Conservation (phyloP, 2,113 vertebrate genomes). For the Camelus dromedarius region DNA sequence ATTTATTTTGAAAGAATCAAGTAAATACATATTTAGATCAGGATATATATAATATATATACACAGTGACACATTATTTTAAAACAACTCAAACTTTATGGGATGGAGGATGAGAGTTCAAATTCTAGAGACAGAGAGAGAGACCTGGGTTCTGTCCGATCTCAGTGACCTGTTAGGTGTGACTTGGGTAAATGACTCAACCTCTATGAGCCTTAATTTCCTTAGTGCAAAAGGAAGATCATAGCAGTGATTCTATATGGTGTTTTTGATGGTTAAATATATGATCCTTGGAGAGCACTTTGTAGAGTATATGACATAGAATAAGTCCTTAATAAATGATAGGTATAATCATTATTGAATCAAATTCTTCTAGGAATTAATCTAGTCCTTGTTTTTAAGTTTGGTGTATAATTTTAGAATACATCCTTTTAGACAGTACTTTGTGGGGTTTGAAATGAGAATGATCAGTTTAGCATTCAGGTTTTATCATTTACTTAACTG, state of each 20-base stretch:
- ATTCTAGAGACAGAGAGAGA: background rate
- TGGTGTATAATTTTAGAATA: constrained; percentile 13
- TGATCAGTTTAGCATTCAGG: background rate
- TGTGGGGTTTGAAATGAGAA: background rate
- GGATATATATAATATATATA: background rate
- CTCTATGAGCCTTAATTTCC: background rate
- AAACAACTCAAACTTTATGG: constrained; percentile 24
- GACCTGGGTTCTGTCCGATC: background rate
- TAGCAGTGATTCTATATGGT: background rate
- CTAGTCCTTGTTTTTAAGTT: constrained; percentile 41
- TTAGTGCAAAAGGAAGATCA: constrained; percentile 38
- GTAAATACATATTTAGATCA: constrained; percentile 11
- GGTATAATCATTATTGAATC: constrained; percentile 32
- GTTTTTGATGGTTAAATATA: constrained; percentile 8
- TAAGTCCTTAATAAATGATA: background rate
- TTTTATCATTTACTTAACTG: background rate
- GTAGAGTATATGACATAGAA: background rate
- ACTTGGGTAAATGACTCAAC: constrained; percentile 31
- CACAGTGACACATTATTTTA: constrained; percentile 37
- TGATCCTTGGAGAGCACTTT: background rate
- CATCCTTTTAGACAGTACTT: background rate
- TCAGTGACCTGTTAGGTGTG: background rate
- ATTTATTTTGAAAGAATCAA: constrained; percentile 58
- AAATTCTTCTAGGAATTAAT: constrained; percentile 37
- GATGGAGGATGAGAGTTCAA: background rate